Evolutionary conservation across 1,140 invertebrate genomes (phyloP).

Genomic region (Idris sp.): DNA sequence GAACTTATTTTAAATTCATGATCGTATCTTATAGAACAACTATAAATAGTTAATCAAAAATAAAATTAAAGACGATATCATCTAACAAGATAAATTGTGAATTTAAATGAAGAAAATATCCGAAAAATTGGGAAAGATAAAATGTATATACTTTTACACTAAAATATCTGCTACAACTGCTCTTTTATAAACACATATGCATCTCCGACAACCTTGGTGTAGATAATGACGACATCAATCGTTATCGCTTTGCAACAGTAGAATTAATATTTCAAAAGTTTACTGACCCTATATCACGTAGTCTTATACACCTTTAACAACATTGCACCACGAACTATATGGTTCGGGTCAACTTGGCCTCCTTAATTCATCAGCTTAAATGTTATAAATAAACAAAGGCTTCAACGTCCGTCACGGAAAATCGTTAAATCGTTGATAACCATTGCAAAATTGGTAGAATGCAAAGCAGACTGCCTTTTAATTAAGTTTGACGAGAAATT

Average conservation of each 20-base stretch:
- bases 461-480: no score
- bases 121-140: no score
- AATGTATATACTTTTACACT: no score
- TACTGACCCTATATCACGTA: constrained; percentile 36
- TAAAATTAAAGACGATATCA: no score
- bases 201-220: constrained; percentile 45
- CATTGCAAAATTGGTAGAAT: no score
- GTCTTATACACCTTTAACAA: constrained; percentile 21
- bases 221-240: constrained; percentile 53
- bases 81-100: no score
- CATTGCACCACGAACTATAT: constrained; percentile 9
- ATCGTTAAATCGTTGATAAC: neutral
- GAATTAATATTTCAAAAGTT: constrained; percentile 51
- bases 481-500: no score
- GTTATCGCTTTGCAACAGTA: constrained; percentile 42
- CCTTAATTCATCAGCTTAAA: neutral
- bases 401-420: neutral
- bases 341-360: constrained; percentile 25
- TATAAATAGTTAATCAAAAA: no score
- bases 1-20: no score
- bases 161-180: no score
- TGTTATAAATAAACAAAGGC: constrained; percentile 27
- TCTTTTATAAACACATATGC: constrained; percentile 25
- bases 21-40: no score
- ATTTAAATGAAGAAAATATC: no score